phyloP scores from a whole-genome alignment of 1,140 invertebrate genomes.

The Papilio glaucus region DNA sequence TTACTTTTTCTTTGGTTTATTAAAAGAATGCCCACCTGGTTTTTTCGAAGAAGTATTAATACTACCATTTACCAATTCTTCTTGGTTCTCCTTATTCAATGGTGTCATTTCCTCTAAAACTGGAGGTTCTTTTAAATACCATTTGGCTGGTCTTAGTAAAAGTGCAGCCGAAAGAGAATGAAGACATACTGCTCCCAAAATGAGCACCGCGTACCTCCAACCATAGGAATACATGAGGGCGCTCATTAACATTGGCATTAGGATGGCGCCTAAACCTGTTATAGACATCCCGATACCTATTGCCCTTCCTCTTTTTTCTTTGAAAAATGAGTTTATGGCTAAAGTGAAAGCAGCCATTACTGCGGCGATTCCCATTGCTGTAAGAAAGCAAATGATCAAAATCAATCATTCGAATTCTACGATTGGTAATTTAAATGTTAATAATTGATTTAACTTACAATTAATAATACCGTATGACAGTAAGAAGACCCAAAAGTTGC shows the following conservation, averaged over 20 bases:
- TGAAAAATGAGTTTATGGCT: conserved; percentile 84
- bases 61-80: conserved; percentile 62
- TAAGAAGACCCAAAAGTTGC: conserved; percentile 83
- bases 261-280: conserved; percentile 82
- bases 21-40: conserved; percentile 50
- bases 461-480: conserved; percentile 86
- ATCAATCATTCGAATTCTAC: conserved; percentile 19
- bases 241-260: conserved; percentile 80
- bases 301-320: conserved; percentile 80
- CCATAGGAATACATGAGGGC: conserved; percentile 78
- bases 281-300: conserved; percentile 83
- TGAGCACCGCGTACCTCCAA: conserved; percentile 82
- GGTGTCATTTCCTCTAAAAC: conserved; percentile 63
- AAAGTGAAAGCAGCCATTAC: conserved; percentile 79
- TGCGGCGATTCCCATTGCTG: conserved; percentile 78
- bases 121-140: conserved; percentile 82
- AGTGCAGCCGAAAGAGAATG: conserved; percentile 83
- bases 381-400: conserved; percentile 49
- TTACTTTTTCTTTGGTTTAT: neutral
- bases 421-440: conserved; percentile 5
- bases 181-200: conserved; percentile 83
- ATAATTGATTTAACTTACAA: conserved; percentile 80
- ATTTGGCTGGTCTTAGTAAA: conserved; percentile 84
- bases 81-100: conserved; percentile 57
- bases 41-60: conserved; percentile 58